Evolutionary conservation across 2,888 invertebrate species (phyloP), one percentile per base, ranked within the genome.

Genomic region (Hesperia comma): DNA sequence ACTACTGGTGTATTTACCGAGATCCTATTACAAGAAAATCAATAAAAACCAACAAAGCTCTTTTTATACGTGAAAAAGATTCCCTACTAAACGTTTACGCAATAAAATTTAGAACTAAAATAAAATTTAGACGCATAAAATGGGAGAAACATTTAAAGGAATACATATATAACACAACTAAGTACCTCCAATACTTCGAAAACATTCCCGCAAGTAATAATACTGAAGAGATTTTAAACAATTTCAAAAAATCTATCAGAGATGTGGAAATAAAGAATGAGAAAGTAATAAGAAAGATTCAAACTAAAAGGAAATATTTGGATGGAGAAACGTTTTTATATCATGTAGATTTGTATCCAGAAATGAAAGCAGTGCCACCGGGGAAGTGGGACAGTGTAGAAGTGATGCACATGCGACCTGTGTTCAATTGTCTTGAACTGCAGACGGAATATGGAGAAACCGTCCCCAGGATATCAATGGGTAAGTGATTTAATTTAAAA

Each of bases 1-100:
- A 88, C 72, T 93, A 93, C 68, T 93, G 92, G 93, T 93, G 93
- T 71, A 75, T 83, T 10, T 80, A 86, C 51, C 76, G 67, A 0
- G 84, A 92, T 69, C 78, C 87, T 0, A 81, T 72, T 21, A 78
- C 79, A 12, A 88, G 78, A 66, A 71, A 75, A 3, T 75, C 79
- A 2, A 73, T 84, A 0, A 80, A 85, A 70, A 89, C 92, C 0
- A 88, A 90, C 56, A 85, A 79, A 70, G 75, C 78, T 0, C 81
- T 92, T 3, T 87, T 83, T 69, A 76, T 89, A 0, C 77, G 83
- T 67, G 84, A 83, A 37, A 82, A 84, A 57, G 78, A 82, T n/a
- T 79, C 82, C 0, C 72, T 83, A 0, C 68, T 75, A 5, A 77
- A 85, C 32, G 70, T 80, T 3, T 92, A 87, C 57, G 86, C 90